Base-by-base conservation (phyloP, 2,113 vertebrate species). In the Malaclemys terrapin region DNA sequence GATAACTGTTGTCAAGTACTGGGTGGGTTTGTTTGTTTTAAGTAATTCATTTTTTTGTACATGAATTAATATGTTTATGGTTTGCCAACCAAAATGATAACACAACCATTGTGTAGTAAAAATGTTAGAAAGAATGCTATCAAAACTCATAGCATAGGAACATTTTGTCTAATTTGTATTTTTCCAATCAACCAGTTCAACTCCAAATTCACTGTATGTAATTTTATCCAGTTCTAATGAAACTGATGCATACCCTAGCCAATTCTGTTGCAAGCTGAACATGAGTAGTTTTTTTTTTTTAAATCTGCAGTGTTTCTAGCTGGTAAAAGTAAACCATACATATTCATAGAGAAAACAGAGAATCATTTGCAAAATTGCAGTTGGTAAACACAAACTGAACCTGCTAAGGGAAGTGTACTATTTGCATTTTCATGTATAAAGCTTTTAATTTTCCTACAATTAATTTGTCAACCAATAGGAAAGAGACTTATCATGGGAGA, bases 301-400 rank as follows among this genome's bases (percentile, higher is more conserved):
- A 81, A 91, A 87, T 65, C 75, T 13, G 79, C 87, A 94, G 78
- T 85, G 82, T 87, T 91, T 94, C 85, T 94, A 82, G 57, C 57
- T 57, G 45, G 69, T 54, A 72, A 92, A 95, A 97, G 82, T 62
- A 94, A 91, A 62, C 47, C 12, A 96, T 96, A 84, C 96, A 97
- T 95, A 89, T 97, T 91, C 65, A 93, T 89, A 88, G 84, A 88
- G 78, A 92, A 97, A 94, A 57, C 85, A 85, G 45, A 91, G 89
- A 94, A 94, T 91, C 31, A 95, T 94, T 96, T 90, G 62, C 62
- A 91, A 95, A 98, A 96, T 31, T 93, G 89, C 88, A 29, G 78
- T 84, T 89, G 81, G n/a, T 95, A 97, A 97, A 94, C 87, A 97
- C 95, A 95, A 97, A 96, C 95, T 97, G 97, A 97, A 96, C 92